phyloP scores from a whole-genome alignment of 2,888 invertebrate species.

The Phyllotreta striolata region DNA sequence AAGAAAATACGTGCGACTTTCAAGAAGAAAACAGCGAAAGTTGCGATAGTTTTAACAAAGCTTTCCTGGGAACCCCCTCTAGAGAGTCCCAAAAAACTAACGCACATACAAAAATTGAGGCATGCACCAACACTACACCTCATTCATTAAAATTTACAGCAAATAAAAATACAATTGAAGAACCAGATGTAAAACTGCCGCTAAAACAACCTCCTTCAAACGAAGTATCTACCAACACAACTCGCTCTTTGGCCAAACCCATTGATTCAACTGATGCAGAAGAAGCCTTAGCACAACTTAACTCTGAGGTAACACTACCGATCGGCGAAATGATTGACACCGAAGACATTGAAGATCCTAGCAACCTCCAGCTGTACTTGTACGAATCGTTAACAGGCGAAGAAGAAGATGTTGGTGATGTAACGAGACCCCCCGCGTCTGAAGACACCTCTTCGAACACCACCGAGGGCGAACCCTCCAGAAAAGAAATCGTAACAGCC shows the following conservation, averaged over 20 bases:
- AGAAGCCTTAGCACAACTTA: background rate
- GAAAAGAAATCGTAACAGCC: constrained; percentile 32
- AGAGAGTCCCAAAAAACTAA: no score
- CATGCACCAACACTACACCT: no score
- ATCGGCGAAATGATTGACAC: background rate
- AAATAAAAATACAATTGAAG: no score
- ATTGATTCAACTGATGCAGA: no score
- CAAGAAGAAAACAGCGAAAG: background rate
- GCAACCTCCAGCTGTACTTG: background rate
- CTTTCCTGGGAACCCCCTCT: background rate
- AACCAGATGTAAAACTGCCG: no score
- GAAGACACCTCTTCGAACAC: constrained; percentile 31
- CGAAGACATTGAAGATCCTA: background rate
- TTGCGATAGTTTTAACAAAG: background rate
- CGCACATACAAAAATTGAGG: no score
- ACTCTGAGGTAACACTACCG: background rate
- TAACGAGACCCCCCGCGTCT: background rate
- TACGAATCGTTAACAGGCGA: background rate
- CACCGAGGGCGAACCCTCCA: constrained; percentile 30
- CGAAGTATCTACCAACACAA: no score
- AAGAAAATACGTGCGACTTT: constrained; percentile 1
- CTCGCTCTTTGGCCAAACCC: no score
- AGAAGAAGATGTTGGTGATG: constrained; percentile 7
- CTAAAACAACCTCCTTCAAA: no score
- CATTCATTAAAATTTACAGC: no score